Evolutionary conservation across 2,888 invertebrate genomes (phyloP), one percentile per base, ranked within the genome.

Genomic region (Agonopterix heracliana): DNA sequence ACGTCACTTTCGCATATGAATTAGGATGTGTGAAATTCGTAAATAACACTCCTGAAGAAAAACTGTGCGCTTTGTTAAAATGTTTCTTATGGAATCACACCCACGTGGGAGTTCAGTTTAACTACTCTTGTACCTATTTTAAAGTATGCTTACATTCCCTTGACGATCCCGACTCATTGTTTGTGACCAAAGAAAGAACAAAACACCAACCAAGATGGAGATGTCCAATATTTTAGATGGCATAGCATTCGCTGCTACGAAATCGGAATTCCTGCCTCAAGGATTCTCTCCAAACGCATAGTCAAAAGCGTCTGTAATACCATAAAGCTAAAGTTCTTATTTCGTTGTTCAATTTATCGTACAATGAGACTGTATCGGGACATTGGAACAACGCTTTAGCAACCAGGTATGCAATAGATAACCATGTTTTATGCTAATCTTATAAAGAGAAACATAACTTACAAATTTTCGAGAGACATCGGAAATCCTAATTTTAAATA

Each of bases 161-260:
- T 83, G 83, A 79, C 81, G 78, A 79, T 77, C 72, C 81, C 81
- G 77, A 72, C 81, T 87, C 85, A 87, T 88, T 87, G 87, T 87
- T 85, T 77, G 76, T 74, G 74, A 71, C 64, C 69, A 82, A 76
- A 84, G 80, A 78, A 87, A 84, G 78, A 87, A 69, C 82, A 86
- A 85, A 87, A 86, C 81, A 71, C 68, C 77, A 78, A 71, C 75
- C 76, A 73, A 86, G 86, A 88, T 88, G 85, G 86, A 87, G 87
- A 86, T 88, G 86, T 88, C 86, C 86, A 87, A 88, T 88, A 88
- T 88, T 88, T 88, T 85, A 87, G 86, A 87, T 88, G 85, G 87
- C 86, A 87, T 83, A 85, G 86, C 87, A 83, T 77, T 85, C 81
- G 80, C 78, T 75, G 85, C 81, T 77, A 84, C 82, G 81, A 78